Evolutionary conservation across 2,888 invertebrate species (phyloP).

Genomic region (Strigamia transsilvanica): DNA sequence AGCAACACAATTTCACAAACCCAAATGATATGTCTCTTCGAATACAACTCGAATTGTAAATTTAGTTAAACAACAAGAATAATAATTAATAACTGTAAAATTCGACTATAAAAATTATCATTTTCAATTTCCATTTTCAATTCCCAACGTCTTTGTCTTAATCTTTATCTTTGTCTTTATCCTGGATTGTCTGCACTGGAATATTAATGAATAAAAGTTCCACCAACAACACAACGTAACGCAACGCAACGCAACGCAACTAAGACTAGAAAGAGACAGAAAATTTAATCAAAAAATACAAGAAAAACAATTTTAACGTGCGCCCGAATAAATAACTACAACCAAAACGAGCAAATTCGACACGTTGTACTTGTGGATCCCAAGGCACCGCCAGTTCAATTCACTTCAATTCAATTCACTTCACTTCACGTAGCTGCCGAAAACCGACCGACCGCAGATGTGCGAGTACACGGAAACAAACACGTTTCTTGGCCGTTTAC

Average conservation of each 20-base stretch:
- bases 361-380: neutral
- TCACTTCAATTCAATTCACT: neutral
- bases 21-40: constrained; percentile 9
- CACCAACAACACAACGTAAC: neutral
- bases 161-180: neutral
- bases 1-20: neutral
- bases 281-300: neutral
- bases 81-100: neutral
- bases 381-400: neutral
- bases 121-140: no score
- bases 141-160: no score
- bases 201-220: neutral
- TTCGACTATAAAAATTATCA: no score
- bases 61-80: neutral
- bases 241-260: no score
- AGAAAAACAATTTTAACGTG: neutral
- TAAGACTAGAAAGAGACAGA: neutral
- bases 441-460: neutral
- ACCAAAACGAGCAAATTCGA: neutral
- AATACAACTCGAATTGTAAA: neutral
- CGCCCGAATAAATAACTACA: neutral
- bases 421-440: neutral
- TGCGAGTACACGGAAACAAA: neutral
- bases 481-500: no score
- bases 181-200: neutral